A percentile compares a stretch with the other conserved stretches of the same genome.
These are phyloP conservation scores for Mallateleia sp. DNA, from an alignment of 2,888 invertebrate genomes.

Conservation along the genomic window DNA sequence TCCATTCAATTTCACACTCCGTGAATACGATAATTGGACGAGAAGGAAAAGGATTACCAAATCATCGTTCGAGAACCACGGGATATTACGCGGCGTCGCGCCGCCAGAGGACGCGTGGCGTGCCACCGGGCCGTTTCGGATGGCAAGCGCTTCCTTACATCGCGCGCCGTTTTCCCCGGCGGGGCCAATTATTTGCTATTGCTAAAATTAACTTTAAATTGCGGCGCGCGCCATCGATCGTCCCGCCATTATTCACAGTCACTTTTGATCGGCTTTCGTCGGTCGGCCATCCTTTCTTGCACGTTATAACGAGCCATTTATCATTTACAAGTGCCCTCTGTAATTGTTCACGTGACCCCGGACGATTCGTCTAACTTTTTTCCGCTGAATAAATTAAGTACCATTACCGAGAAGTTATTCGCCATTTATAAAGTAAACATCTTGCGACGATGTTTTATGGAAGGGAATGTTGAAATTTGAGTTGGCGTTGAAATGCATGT, in stretches of 20 bases:
- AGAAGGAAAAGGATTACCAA: slow-evolving; percentile 78
- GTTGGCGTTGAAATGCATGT: too few relatives aligned
- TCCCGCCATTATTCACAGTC: slow-evolving; percentile 73
- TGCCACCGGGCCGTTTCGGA: slow-evolving; percentile 85
- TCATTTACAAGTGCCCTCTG: slow-evolving; percentile 53
- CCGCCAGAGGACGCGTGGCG: slow-evolving; percentile 81
- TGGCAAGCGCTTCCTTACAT: slow-evolving; percentile 79
- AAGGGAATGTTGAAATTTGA: too few relatives aligned
- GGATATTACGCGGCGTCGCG: slow-evolving; percentile 76
- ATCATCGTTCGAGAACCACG: slow-evolving; percentile 77
- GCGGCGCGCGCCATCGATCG: slow-evolving; percentile 77
- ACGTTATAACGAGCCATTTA: slow-evolving; percentile 66
- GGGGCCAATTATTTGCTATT: slow-evolving; percentile 88
- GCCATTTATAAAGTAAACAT: slow-evolving; percentile 50
- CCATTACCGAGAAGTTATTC: slow-evolving; percentile 28
- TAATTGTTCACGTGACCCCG: slow-evolving; percentile 66
- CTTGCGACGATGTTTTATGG: background rate
- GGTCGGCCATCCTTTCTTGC: slow-evolving; percentile 60
- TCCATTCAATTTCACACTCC: slow-evolving; percentile 79
- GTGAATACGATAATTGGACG: slow-evolving; percentile 80
- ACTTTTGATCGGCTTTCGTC: slow-evolving; percentile 77
- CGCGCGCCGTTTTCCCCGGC: slow-evolving; percentile 80
- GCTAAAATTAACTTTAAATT: slow-evolving; percentile 88
- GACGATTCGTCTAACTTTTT: slow-evolving; percentile 50
- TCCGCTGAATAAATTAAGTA: slow-evolving; percentile 43